A percentile compares a stretch with the other conserved stretches of the same genome.
Evolutionary conservation across 2,113 vertebrate species (phyloP).

Genomic region (Rhinopomastus cyanomelas): DNA sequence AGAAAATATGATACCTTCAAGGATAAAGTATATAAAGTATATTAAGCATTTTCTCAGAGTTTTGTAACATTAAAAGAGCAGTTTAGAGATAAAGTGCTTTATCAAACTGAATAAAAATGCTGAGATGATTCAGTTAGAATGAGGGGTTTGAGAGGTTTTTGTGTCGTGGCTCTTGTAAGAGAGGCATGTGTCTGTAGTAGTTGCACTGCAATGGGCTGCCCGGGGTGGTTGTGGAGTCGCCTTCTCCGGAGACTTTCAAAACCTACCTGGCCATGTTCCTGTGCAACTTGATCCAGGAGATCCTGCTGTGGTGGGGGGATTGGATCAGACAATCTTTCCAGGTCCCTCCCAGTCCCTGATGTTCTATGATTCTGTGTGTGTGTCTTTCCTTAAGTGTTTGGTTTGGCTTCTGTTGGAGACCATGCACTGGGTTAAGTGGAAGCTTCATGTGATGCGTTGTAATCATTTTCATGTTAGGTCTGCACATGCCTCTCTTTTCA

Average conservation of each 20-base stretch:
- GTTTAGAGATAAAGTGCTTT: conserved; percentile 13
- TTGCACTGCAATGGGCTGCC: too few species aligned
- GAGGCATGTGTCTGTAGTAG: neutral
- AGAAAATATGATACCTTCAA: conserved; percentile 10
- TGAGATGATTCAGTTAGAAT: neutral
- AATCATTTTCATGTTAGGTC: neutral
- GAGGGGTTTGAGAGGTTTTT: neutral
- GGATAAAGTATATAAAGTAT: neutral
- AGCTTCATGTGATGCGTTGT: neutral
- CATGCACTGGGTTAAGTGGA: neutral
- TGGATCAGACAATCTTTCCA: too few species aligned
- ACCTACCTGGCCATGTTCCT: too few species aligned
- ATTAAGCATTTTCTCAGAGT: conserved; percentile 14
- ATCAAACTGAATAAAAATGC: conserved; percentile 14
- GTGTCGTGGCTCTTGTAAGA: neutral
- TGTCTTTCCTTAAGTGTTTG: neutral
- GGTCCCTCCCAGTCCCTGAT: too few species aligned
- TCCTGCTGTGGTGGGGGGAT: too few species aligned
- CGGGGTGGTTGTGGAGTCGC: too few species aligned
- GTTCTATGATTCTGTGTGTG: too few species aligned
- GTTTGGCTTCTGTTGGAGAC: neutral
- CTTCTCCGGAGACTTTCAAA: too few species aligned
- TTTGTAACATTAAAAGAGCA: neutral
- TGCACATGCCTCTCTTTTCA: neutral
- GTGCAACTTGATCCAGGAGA: too few species aligned